Evolutionary conservation across 2,888 invertebrate species (phyloP), one percentile per base, ranked within the genome.

Genomic region (Xestia xanthographa): DNA sequence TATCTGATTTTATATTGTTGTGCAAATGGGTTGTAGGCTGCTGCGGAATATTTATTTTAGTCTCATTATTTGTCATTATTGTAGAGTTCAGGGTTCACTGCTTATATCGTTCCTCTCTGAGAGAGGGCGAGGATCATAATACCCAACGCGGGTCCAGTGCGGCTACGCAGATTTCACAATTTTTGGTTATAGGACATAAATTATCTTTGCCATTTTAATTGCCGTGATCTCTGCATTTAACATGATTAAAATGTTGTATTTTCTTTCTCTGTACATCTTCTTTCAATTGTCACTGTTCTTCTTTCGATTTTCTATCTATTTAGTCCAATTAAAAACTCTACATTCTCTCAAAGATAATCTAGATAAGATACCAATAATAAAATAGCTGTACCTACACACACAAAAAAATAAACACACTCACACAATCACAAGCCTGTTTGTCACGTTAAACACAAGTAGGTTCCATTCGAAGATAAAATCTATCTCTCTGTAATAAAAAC

Each of bases 1-100:
- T 87, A 87, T 88, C 87, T 76, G 87, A 87, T 87, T 66, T 80
- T 70, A 75, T 58, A 73, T 85, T 84, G 84, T 86, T 86, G 71
- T 62, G 72, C 22, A 82, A 80, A 83, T 77, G 63, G 26, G 53
- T 80, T 41, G 26, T 41, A 38, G 26, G 20, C 62, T 60, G 41
- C 45, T 66, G 75, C 38, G 5, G 22, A 63, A 66, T 62, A 60
- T 62, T 56, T 71, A 45, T 43, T 17, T 29, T 53, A 5, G 14
- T 38, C 5, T 29, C 1, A 9, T 66, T 26, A 53, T 63, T 48
- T 66, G 2, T 20, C 5, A 12, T 17, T 14, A 26, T n/a, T 29
- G 17, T 0, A 11, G 0, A 1, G 5, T 38, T 53, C 3, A n/a
- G 0, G 20, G n/a, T 43, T 34, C 0, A 62, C 6, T 22, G 17